Base-by-base conservation (phyloP, 2,797 vertebrate species). In the Psittacula echo region DNA sequence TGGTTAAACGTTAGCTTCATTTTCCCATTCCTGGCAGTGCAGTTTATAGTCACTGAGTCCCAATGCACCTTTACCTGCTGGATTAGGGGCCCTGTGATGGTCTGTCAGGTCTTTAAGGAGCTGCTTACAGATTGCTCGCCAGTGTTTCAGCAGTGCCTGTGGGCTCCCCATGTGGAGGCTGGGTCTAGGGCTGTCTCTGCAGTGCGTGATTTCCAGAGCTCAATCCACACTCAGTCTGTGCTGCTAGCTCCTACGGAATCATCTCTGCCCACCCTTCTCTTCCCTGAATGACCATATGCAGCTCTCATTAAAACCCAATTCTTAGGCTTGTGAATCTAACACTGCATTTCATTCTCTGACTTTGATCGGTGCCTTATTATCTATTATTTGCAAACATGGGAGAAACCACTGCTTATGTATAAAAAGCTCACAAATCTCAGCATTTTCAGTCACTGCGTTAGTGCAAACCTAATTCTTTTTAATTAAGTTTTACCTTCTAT, bases 11-110 rank as follows among this genome's bases (percentile, higher is more conserved):
- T 29, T 24, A 34, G 23, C 18, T 91, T 62, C 6, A 51, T 73
- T 87, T 93, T 81, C 73, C n/a, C 26, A n/a, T 53, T 87, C 47
- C 54, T 73, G 32, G 21, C 37, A 42, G 66, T 11, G 45, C 41
- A 27, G 18, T 71, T 87, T 71, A 21, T 7, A 77, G 37, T 24
- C 39, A 22, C 41, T 30, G 56, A 56, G 13, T 76, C 51, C 80
- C 1, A 0, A 11, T n/a, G 56, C 14, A 9, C 18, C 22, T 88
- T 68, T 45, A n/a, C 21, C 7, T 1, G 2, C 51, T 39, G 77
- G 74, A 18, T 37, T 30, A 42, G 32, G 65, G n/a, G 18, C 11
- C 20, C 34, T 0, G 0, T 14, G 24, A 16, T 3, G 87, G 21
- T 44, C 64, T 73, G 37, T 42, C 47, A 62, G 37, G 50, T 60